These are phyloP conservation scores for Synodontis membranacea DNA, from an alignment of 2,113 vertebrate genomes.

Conservation along the genomic window DNA sequence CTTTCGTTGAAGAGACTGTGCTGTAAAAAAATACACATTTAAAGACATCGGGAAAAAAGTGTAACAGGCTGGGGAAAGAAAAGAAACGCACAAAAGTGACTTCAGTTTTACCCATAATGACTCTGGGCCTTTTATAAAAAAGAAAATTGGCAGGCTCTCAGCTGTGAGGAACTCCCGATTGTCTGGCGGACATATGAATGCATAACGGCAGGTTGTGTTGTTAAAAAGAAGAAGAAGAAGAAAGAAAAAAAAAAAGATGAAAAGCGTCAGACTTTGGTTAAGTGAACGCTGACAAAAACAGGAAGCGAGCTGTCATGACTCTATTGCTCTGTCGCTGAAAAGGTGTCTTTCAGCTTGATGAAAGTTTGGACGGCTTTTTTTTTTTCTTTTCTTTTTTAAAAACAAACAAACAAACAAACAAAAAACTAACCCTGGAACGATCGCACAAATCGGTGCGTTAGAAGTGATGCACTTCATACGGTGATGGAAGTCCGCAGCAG, in stretches of 20 bases:
- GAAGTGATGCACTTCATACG: background rate
- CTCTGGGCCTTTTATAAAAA: background rate
- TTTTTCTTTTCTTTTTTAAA: background rate
- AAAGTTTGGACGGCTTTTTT: background rate
- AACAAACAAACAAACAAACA: background rate
- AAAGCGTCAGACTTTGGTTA: background rate
- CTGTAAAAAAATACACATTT: conserved; percentile 40
- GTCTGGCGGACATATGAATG: background rate
- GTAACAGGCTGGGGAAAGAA: no score
- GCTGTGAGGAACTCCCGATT: conserved; percentile 13
- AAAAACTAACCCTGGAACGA: background rate
- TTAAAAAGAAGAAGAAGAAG: background rate
- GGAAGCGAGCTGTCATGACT: background rate
- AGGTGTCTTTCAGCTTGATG: background rate
- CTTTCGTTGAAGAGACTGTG: conserved; percentile 7
- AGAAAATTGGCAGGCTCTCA: conserved; percentile 6
- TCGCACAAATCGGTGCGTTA: background rate
- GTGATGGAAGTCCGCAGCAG: background rate
- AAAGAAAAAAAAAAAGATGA: background rate
- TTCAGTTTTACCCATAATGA: background rate
- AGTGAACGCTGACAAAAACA: background rate
- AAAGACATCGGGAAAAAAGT: conserved; percentile 34
- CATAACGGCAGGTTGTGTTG: background rate
- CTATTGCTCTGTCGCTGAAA: background rate
- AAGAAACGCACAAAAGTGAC: background rate